phyloP scores from a whole-genome alignment of 2,888 invertebrate species.

The Aproaerema taeniolella region DNA sequence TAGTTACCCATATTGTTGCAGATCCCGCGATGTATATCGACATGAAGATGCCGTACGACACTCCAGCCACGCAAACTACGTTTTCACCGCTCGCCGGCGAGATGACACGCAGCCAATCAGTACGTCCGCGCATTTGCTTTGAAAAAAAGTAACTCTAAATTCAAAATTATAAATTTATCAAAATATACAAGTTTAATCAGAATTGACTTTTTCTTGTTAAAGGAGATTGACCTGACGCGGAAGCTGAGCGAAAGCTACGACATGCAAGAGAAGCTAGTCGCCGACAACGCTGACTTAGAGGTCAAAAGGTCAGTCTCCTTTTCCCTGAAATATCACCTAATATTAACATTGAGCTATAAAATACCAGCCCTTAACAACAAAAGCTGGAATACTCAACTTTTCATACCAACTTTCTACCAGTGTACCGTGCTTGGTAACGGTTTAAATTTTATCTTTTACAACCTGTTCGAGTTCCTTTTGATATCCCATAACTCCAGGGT shows the following conservation, averaged over 20 bases:
- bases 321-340: too few species aligned
- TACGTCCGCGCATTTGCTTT: conserved; percentile 30
- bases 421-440: too few species aligned
- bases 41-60: conserved; percentile 55
- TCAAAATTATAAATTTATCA: conserved; percentile 23
- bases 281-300: conserved; percentile 82
- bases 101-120: conserved; percentile 53
- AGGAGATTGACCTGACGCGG: conserved; percentile 70
- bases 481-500: too few species aligned
- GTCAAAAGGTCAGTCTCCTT: conserved; percentile 73
- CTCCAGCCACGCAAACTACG: too few species aligned
- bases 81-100: conserved; percentile 26
- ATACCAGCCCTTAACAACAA: too few species aligned
- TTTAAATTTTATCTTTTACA: too few species aligned
- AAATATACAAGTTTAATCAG: conserved; percentile 28
- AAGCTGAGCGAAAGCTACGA: conserved; percentile 80
- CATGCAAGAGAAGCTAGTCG: conserved; percentile 82
- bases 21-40: conserved; percentile 46
- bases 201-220: conserved; percentile 34
- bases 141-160: conserved; percentile 6
- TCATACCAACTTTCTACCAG: too few species aligned
- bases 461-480: too few species aligned
- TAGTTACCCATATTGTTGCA: too few species aligned
- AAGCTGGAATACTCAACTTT: too few species aligned
- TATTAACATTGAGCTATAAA: background rate